Base-by-base conservation (phyloP, 2,888 invertebrate species). In the Galerucella calmariensis region DNA sequence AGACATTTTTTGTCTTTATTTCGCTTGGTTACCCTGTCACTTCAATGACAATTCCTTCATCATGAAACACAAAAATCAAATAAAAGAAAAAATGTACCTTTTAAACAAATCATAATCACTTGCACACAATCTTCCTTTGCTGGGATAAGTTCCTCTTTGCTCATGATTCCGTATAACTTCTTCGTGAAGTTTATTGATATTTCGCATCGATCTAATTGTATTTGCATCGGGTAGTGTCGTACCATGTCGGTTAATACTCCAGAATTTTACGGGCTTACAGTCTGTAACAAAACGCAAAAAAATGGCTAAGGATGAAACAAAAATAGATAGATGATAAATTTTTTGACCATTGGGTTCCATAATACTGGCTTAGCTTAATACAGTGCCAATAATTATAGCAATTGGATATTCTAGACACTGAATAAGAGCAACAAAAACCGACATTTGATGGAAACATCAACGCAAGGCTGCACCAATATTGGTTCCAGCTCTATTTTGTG, bases 211-310 rank as follows among this genome's bases (percentile, higher is more conserved):
- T 2, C 84, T 79, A 10, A 94, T 90, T 72, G 90, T 90, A 1
- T 86, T 85, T 0, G 87, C 85, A 16, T 90, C 89, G 0, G 95
- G 94, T 79, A 92, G 89, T 79, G 92, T 89, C 0, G 94, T 91
- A 9, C 94, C 95, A 81, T 94, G 93, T 4, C 94, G 89, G 78
- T 89, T 90, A 65, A 93, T 85, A 82, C 93, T 89, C 94, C 94
- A 95, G 74, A 94, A 90, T 79, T 94, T 94, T 1, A 90, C 87
- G 0, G 95, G 92, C 74, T 89, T 88, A 82, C 95, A 95, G 80
- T 92, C 94, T 94, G 85, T 27, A 86, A 86, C 51, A 24, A 12
- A 70, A 77, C 8, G 35, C 35, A 41, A 72, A 63, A 9, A 67
- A 44, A 12, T 27, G 20, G 48, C 8, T 27, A 16, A 63, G 10